Conservation (phyloP, 92 coral and sea anemone genomes). For the Umimayanthus kanabou region DNA sequence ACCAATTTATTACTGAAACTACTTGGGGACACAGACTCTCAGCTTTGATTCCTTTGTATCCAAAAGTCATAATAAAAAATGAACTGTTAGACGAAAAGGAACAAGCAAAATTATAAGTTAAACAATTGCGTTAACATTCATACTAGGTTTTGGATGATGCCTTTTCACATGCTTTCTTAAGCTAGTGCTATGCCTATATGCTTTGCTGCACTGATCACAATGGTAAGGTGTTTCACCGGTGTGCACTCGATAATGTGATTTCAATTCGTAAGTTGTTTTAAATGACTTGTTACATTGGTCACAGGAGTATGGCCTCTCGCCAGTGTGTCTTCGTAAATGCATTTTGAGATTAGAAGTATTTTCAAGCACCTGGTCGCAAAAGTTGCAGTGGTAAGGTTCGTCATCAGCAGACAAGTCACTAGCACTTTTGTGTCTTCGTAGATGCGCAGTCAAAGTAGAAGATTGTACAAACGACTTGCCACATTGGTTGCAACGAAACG, state of each 20-base stretch:
- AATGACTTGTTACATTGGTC: conserved; percentile 1
- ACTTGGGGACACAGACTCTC: no score
- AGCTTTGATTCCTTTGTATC: no score
- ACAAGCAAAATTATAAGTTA: no score
- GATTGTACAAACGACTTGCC: not conserved
- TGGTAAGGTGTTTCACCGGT: no score
- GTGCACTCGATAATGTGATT: not conserved
- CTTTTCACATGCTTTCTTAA: not conserved
- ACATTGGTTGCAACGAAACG: conserved; percentile 13
- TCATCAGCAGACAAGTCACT: not conserved
- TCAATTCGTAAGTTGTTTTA: not conserved
- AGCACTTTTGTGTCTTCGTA: not conserved
- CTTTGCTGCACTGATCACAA: not conserved
- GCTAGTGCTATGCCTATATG: not conserved
- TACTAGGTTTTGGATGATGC: no score
- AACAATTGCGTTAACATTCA: no score
- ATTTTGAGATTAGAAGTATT: not conserved
- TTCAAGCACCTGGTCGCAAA: not conserved
- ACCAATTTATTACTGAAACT: no score
- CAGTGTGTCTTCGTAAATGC: not conserved
- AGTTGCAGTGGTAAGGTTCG: not conserved
- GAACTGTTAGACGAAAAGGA: no score
- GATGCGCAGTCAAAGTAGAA: not conserved
- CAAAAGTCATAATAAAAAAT: no score
- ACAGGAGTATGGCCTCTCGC: not conserved